Conservation (phyloP, 1,140 invertebrate species). For the Charaxes varanes region DNA sequence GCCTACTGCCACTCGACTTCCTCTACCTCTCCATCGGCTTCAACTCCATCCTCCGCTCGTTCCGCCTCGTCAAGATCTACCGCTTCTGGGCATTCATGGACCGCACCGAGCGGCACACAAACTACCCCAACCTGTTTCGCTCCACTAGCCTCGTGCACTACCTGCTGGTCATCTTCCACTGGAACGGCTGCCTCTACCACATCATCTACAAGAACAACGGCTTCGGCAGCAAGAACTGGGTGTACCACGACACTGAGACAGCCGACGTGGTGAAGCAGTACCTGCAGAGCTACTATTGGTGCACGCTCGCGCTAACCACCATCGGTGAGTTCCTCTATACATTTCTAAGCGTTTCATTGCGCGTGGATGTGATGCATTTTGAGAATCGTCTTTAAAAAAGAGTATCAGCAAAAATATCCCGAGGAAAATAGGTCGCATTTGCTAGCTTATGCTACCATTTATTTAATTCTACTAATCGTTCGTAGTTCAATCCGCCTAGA, state of each 20-base stretch:
- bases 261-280: slow-evolving; percentile 95
- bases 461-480: no score
- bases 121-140: slow-evolving; percentile 98
- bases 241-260: slow-evolving; percentile 87
- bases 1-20: slow-evolving; percentile 97
- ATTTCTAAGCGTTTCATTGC: no score
- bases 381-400: no score
- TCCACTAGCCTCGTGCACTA: slow-evolving; percentile 96
- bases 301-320: slow-evolving; percentile 94
- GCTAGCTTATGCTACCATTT: no score
- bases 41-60: slow-evolving; percentile 97
- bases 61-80: slow-evolving; percentile 98
- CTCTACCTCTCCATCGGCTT: slow-evolving; percentile 98
- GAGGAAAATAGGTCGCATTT: no score
- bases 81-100: slow-evolving; percentile 99
- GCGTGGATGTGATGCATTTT: no score
- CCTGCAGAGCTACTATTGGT: slow-evolving; percentile 98
- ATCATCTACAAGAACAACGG: slow-evolving; percentile 96
- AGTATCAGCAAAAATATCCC: no score
- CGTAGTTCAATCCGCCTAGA: no score
- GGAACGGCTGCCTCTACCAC: slow-evolving; percentile 98
- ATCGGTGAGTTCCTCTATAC: slow-evolving; percentile 78
- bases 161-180: slow-evolving; percentile 98
- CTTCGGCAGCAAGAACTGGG: slow-evolving; percentile 93
- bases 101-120: slow-evolving; percentile 97